Evolutionary conservation across 2,113 vertebrate genomes (phyloP).

Genomic region (Solea senegalensis): DNA sequence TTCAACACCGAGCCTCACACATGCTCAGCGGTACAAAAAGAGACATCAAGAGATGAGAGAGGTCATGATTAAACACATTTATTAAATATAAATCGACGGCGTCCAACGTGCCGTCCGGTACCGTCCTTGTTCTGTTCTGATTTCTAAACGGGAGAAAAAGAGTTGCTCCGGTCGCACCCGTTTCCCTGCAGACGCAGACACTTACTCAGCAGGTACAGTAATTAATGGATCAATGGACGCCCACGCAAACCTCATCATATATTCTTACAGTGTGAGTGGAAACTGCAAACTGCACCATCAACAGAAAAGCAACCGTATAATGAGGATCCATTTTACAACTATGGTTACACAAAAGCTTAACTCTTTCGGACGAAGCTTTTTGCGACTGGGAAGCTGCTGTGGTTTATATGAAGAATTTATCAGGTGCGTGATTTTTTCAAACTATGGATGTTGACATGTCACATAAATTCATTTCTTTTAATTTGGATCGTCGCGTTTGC

Average conservation of each 20-base stretch:
- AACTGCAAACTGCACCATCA: slow-evolving; percentile 64
- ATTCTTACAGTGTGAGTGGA: slow-evolving; percentile 66
- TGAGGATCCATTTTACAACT: slow-evolving; percentile 66
- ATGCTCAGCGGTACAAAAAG: neutral
- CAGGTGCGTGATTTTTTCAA: too few relatives aligned
- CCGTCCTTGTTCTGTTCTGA: neutral
- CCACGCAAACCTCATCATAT: slow-evolving; percentile 72
- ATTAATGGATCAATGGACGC: slow-evolving; percentile 75
- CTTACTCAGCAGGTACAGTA: slow-evolving; percentile 76
- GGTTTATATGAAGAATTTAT: slow-evolving; percentile 3
- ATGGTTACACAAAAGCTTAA: slow-evolving; percentile 50
- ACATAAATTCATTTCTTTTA: neutral
- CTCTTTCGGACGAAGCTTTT: slow-evolving; percentile 33
- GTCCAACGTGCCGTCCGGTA: neutral
- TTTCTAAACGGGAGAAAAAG: slow-evolving; percentile 7
- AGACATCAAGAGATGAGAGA: neutral
- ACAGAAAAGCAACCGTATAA: slow-evolving; percentile 63
- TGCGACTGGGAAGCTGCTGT: slow-evolving; percentile 32
- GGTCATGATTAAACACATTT: too few relatives aligned
- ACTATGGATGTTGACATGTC: neutral
- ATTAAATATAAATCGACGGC: too few relatives aligned
- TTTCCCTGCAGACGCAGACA: slow-evolving; percentile 59
- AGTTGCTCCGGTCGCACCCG: slow-evolving; percentile 20
- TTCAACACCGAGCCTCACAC: slow-evolving; percentile 3
- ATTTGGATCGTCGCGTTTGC: neutral